Base-by-base conservation (phyloP, 2,888 invertebrate genomes). In the Metalampra italica region DNA sequence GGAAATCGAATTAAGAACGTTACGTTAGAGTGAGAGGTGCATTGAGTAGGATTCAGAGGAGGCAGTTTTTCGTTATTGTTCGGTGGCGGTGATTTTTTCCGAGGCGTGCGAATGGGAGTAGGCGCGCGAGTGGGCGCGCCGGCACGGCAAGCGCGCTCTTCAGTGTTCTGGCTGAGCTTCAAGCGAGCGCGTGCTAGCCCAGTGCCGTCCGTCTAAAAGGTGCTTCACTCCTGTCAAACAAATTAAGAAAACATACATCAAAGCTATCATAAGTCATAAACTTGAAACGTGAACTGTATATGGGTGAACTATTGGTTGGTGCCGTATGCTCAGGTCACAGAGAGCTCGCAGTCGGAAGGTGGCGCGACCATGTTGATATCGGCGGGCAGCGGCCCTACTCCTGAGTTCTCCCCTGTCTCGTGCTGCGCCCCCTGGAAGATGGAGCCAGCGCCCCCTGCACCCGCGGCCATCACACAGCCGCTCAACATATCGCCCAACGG, bases 341-440 rank as follows among this genome's bases (percentile, higher is more conserved):
- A 64, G 53, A 62, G 63, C 57, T 76, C 73, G 74, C 64, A 53
- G 60, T 52, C 59, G 66, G 63, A 72, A 63, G 79, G 80, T 79
- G 82, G 82, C 75, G 71, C 79, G 78, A 86, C 83, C 77, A 92
- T 92, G 92, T 91, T 92, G 90, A 92, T 92, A 87, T 92, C 92
- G 74, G 92, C 92, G 91, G 85, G 90, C 86, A 84, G 89, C 86
- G 85, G 90, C 82, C 87, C 90, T 76, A 90, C 91, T 80, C 81
- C 90, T 75, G 90, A 90, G 75, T 90, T 88, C 70, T 90, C 90
- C 80, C 83, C 91, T 78, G 82, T 89, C 71, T 82, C 91, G 82
- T 82, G 91, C 90, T 82, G 92, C 90, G 82, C 90, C 68, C 76
- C 89, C 85, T 92, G 92, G 92, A 92, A 89, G 90, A 92, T 92